These are phyloP conservation scores for Crenichthys baileyi DNA, from an alignment of 2,797 vertebrate species.

Conservation along the genomic window DNA sequence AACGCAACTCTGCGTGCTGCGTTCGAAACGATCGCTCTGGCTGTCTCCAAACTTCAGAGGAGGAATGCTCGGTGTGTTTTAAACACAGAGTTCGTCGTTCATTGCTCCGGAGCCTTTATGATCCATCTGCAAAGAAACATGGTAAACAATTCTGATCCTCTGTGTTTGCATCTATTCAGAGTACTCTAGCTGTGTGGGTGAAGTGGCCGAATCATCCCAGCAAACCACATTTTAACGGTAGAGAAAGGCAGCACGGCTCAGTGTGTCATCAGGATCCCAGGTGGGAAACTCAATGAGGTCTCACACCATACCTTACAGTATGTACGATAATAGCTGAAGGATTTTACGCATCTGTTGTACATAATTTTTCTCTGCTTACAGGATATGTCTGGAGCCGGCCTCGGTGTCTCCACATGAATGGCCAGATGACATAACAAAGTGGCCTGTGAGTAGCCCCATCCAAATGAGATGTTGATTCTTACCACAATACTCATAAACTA, in stretches of 20 bases:
- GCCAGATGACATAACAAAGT: conserved; percentile 98
- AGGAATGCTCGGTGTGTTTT: conserved; percentile 93
- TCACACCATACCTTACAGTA: background rate
- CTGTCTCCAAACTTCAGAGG: conserved; percentile 94
- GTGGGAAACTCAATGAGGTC: conserved; percentile 60
- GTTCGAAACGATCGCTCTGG: conserved; percentile 96
- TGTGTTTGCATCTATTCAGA: conserved; percentile 72
- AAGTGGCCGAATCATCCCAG: conserved; percentile 94
- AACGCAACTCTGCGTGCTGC: conserved; percentile 94
- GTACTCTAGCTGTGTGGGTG: conserved; percentile 95
- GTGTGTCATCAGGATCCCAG: conserved; percentile 98
- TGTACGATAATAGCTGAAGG: background rate
- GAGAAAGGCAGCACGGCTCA: conserved; percentile 87
- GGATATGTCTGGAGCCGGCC: conserved; percentile 95
- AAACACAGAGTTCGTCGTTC: background rate
- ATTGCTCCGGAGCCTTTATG: background rate
- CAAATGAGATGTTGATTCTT: background rate
- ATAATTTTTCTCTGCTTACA: conserved; percentile 49
- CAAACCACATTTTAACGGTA: conserved; percentile 83
- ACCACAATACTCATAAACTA: background rate
- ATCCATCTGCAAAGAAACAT: background rate
- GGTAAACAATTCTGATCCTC: conserved; percentile 11
- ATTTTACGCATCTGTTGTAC: background rate
- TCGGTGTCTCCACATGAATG: conserved; percentile 94
- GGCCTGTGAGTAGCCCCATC: conserved; percentile 87